These are phyloP conservation scores for Leptopilina clavipes DNA, from an alignment of 1,140 invertebrate genomes.

Conservation along the genomic window DNA sequence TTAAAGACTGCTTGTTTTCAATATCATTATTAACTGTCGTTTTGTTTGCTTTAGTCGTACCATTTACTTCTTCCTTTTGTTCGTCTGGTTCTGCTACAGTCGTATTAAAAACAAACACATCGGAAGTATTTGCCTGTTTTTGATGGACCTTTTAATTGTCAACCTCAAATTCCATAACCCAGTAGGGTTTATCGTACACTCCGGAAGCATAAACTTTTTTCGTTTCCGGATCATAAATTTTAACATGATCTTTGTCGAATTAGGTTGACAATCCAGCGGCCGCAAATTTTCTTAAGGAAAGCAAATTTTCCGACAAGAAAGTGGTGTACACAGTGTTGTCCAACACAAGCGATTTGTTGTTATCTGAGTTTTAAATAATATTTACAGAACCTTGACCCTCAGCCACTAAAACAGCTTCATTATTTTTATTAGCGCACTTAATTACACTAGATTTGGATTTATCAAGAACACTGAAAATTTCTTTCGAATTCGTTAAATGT, in stretches of 20 bases:
- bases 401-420: slow-evolving; percentile 9
- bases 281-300: slow-evolving; percentile 33
- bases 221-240: slow-evolving; percentile 28
- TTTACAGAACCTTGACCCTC: slow-evolving; percentile 31
- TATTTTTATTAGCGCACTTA: slow-evolving; percentile 44
- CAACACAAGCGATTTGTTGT: slow-evolving; percentile 15
- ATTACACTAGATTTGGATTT: neutral
- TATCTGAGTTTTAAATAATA: neutral
- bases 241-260: slow-evolving; percentile 22
- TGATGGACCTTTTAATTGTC: slow-evolving; percentile 21
- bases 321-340: slow-evolving; percentile 19
- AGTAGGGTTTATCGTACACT: neutral
- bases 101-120: neutral
- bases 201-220: slow-evolving; percentile 22
- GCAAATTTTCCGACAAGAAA: slow-evolving; percentile 34
- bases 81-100: too few relatives aligned
- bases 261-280: slow-evolving; percentile 35
- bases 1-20: neutral
- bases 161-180: slow-evolving; percentile 36
- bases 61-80: too few relatives aligned
- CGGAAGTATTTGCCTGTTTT: neutral
- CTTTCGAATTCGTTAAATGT: neutral
- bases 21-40: neutral
- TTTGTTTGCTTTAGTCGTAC: neutral
- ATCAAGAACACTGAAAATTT: neutral